Evolutionary conservation across 2,797 vertebrate genomes (phyloP).

Genomic region (Garrulus glandarius): DNA sequence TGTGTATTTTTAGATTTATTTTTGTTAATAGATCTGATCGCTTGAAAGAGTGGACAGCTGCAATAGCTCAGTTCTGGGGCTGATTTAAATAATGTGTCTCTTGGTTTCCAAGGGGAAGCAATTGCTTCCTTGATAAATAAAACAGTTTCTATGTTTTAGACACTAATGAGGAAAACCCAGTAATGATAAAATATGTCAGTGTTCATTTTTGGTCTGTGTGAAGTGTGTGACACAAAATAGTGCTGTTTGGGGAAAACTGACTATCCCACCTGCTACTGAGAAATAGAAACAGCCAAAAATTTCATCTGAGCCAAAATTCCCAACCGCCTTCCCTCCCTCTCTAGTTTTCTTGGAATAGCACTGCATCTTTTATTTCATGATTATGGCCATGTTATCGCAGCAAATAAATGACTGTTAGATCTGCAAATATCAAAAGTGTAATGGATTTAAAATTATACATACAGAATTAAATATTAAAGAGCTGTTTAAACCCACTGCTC

Average conservation of each 20-base stretch:
- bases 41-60: background rate
- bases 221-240: background rate
- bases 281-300: background rate
- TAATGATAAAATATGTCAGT: background rate
- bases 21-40: background rate
- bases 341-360: background rate
- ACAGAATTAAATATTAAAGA: slow-evolving; percentile 7
- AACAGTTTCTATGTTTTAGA: background rate
- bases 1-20: background rate
- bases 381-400: background rate
- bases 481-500: background rate
- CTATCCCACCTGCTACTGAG: background rate
- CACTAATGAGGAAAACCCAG: background rate
- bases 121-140: slow-evolving; percentile 41
- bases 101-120: slow-evolving; percentile 52
- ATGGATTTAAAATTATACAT: background rate
- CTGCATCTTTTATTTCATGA: background rate
- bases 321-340: background rate
- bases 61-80: slow-evolving; percentile 23
- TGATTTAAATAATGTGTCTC: slow-evolving; percentile 42
- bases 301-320: background rate
- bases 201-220: background rate
- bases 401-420: background rate
- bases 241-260: background rate
- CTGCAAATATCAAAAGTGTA: background rate